Percentiles rank a stretch among this genome's conserved stretches.
Evolutionary conservation across 2,888 invertebrate species (phyloP).

Genomic region (Neria commutata): DNA sequence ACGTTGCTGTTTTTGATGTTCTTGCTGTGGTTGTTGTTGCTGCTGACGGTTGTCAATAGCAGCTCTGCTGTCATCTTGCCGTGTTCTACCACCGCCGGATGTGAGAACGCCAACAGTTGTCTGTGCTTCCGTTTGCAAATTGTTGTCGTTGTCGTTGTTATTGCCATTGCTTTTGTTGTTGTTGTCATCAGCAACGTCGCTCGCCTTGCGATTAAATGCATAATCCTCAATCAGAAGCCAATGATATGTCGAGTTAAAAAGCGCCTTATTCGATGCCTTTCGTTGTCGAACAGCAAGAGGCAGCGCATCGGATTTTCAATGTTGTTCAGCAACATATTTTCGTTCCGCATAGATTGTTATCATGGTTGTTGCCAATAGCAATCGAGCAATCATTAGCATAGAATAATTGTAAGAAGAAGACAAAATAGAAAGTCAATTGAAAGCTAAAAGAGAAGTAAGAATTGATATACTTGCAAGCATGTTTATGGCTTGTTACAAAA

Average conservation of each 20-base stretch:
- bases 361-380: neutral
- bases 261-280: slow-evolving; percentile 59
- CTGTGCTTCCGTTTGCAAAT: slow-evolving; percentile 9
- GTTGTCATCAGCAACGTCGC: slow-evolving; percentile 33
- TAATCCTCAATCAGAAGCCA: slow-evolving; percentile 62
- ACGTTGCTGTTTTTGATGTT: slow-evolving; percentile 9
- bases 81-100: slow-evolving; percentile 24
- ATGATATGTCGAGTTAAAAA: slow-evolving; percentile 61
- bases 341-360: neutral
- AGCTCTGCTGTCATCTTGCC: slow-evolving; percentile 25
- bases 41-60: slow-evolving; percentile 15
- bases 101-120: neutral
- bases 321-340: neutral
- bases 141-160: slow-evolving; percentile 18
- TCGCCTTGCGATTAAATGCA: slow-evolving; percentile 45
- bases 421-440: neutral
- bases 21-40: slow-evolving; percentile 11
- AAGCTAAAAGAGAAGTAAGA: too few relatives aligned
- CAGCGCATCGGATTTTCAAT: too few relatives aligned
- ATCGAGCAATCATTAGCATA: neutral
- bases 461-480: too few relatives aligned
- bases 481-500: too few relatives aligned
- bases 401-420: neutral
- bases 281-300: neutral
- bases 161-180: slow-evolving; percentile 4